Percentiles rank a stretch among this genome's conserved stretches.
phyloP scores from a whole-genome alignment of 2,113 vertebrate species.

The Kryptolebias marmoratus region DNA sequence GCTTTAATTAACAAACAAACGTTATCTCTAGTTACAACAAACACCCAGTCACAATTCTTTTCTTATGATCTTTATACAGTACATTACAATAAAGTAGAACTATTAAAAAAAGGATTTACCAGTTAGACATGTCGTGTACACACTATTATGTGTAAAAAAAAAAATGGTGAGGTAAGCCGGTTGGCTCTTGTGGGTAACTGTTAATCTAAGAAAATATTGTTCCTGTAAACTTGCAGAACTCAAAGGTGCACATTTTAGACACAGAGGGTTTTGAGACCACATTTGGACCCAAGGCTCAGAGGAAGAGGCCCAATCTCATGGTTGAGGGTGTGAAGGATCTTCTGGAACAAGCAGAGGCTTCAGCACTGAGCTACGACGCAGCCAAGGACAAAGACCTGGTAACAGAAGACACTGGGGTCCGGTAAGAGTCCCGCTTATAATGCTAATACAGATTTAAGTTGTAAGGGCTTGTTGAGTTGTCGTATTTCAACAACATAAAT shows the following conservation, averaged over 20 bases:
- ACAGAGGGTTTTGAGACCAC: conserved; percentile 95
- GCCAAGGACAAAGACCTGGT: conserved; percentile 91
- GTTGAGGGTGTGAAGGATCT: conserved; percentile 89
- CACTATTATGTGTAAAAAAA: not conserved
- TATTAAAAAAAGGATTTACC: not conserved
- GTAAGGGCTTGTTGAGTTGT: not conserved
- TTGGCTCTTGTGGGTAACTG: not conserved
- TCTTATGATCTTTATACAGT: not conserved
- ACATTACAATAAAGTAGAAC: not conserved
- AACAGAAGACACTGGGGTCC: conserved; percentile 90
- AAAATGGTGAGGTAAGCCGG: not conserved
- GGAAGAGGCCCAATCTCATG: conserved; percentile 89
- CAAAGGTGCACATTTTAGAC: conserved; percentile 97
- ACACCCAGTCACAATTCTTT: not conserved
- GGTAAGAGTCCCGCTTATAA: conserved; percentile 73
- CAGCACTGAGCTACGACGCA: conserved; percentile 79
- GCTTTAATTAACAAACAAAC: not conserved
- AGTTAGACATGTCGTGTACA: not conserved
- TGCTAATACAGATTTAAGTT: not conserved
- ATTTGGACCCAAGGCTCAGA: conserved; percentile 94
- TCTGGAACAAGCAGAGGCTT: conserved; percentile 85
- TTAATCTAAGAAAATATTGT: not conserved
- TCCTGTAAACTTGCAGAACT: conserved; percentile 79
- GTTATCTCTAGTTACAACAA: not conserved
- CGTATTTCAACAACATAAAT: not conserved